Evolutionary conservation across 2,113 vertebrate genomes (phyloP).

Genomic region (Toxotes chatareus): DNA sequence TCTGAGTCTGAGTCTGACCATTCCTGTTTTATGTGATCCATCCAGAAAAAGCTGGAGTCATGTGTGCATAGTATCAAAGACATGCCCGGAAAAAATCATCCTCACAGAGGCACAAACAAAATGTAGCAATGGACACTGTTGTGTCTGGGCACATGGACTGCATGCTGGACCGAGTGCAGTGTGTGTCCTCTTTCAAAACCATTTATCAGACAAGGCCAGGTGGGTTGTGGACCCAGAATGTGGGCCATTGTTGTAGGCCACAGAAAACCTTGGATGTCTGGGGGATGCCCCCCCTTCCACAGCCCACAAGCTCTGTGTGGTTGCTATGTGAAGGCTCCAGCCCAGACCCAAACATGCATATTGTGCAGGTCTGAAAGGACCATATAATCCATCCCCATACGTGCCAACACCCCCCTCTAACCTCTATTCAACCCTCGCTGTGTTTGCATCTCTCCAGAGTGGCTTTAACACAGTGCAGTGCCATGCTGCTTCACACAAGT

Average conservation of each 20-base stretch:
- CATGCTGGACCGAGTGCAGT: slow-evolving; percentile 41
- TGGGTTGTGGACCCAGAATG: slow-evolving; percentile 76
- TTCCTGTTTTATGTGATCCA: not conserved
- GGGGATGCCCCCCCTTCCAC: slow-evolving; percentile 48
- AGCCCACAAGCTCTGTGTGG: slow-evolving; percentile 61
- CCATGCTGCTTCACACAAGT: slow-evolving; percentile 62
- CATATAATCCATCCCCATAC: slow-evolving; percentile 75
- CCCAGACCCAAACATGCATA: slow-evolving; percentile 76
- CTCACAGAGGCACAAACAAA: slow-evolving; percentile 22
- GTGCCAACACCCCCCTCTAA: slow-evolving; percentile 69
- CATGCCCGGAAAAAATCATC: slow-evolving; percentile 13
- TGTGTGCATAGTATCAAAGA: slow-evolving; percentile 6
- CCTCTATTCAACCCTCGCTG: slow-evolving; percentile 76
- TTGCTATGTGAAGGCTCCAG: slow-evolving; percentile 64
- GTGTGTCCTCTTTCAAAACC: slow-evolving; percentile 65
- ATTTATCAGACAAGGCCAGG: slow-evolving; percentile 81
- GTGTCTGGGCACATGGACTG: slow-evolving; percentile 34
- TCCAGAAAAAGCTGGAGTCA: not conserved
- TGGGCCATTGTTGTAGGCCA: slow-evolving; percentile 77
- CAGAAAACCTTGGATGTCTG: slow-evolving; percentile 65
- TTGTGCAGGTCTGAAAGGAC: slow-evolving; percentile 81
- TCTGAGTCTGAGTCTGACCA: not conserved
- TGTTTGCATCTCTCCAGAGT: slow-evolving; percentile 71
- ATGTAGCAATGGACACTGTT: slow-evolving; percentile 13
- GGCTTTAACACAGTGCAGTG: slow-evolving; percentile 64